These are phyloP conservation scores for Drosophila paulistorum DNA, from an alignment of 1,140 invertebrate species.

Conservation along the genomic window DNA sequence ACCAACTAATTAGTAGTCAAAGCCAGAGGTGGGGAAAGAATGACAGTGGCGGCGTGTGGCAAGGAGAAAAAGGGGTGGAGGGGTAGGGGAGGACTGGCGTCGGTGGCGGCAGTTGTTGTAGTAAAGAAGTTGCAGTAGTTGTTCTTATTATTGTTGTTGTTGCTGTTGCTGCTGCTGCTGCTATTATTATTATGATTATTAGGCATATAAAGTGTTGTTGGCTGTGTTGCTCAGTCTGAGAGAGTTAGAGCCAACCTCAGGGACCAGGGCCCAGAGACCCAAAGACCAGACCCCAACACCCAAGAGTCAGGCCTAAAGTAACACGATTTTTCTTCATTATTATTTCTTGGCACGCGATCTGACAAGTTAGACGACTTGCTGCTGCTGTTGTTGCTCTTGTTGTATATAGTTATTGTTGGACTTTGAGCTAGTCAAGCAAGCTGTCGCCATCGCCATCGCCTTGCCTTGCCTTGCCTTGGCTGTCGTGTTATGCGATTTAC, in stretches of 20 bases:
- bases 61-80: neutral
- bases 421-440: conserved; percentile 77
- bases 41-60: neutral
- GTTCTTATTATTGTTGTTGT: neutral
- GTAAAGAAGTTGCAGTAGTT: too few species aligned
- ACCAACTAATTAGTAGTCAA: conserved; percentile 56
- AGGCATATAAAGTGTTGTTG: conserved; percentile 72
- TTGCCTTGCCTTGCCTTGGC: conserved; percentile 34
- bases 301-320: conserved; percentile 59
- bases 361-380: conserved; percentile 66
- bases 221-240: conserved; percentile 26
- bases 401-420: conserved; percentile 47
- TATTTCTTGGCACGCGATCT: conserved; percentile 81
- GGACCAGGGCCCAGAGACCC: neutral
- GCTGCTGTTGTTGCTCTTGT: conserved; percentile 22
- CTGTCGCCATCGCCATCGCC: conserved; percentile 60
- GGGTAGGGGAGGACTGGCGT: neutral
- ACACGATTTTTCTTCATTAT: conserved; percentile 79
- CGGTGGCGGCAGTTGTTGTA: neutral
- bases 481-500: conserved; percentile 75
- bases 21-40: conserved; percentile 16
- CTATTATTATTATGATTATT: conserved; percentile 63
- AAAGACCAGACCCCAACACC: conserved; percentile 12
- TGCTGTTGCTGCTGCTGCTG: conserved; percentile 22
- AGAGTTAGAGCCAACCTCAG: conserved; percentile 3